Percentiles rank a stretch among this genome's conserved stretches.
These are phyloP conservation scores for Gari tellinella DNA, from an alignment of 2,888 invertebrate genomes.

Conservation along the genomic window DNA sequence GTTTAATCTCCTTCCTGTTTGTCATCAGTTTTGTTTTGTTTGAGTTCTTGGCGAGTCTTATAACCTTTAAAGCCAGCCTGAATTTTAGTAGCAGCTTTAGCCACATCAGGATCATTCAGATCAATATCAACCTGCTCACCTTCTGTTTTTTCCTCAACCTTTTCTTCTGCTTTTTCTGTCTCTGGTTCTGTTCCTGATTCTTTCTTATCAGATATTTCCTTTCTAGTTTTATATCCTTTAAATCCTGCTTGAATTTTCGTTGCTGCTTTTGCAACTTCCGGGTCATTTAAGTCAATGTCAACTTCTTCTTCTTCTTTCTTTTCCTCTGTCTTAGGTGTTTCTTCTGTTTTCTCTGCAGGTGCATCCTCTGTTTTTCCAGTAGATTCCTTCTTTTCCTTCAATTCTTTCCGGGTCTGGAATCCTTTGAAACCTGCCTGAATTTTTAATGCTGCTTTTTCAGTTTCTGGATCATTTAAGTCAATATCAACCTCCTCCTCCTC, in stretches of 20 bases:
- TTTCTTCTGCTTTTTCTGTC: constrained; percentile 17
- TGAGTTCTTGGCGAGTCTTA: constrained; percentile 71
- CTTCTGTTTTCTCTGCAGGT: constrained; percentile 15
- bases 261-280: constrained; percentile 72
- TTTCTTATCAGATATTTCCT: constrained; percentile 62
- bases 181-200: constrained; percentile 33
- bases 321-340: constrained; percentile 14
- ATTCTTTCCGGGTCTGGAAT: constrained; percentile 73
- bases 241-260: constrained; percentile 78
- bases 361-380: constrained; percentile 24
- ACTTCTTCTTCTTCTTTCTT: constrained; percentile 61
- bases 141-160: constrained; percentile 39
- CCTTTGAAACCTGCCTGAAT: constrained; percentile 82
- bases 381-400: constrained; percentile 61
- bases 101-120: constrained; percentile 80
- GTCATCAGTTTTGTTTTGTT: constrained; percentile 22
- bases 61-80: constrained; percentile 81
- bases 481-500: constrained; percentile 65
- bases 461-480: constrained; percentile 74
- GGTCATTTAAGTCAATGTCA: constrained; percentile 75
- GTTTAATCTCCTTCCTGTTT: constrained; percentile 1
- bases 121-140: constrained; percentile 81
- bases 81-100: constrained; percentile 81
- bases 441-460: constrained; percentile 76
- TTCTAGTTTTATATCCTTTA: constrained; percentile 71